Evolutionary conservation across 2,888 invertebrate species (phyloP), one percentile per base, ranked within the genome.

Genomic region (Abrostola triplasia): DNA sequence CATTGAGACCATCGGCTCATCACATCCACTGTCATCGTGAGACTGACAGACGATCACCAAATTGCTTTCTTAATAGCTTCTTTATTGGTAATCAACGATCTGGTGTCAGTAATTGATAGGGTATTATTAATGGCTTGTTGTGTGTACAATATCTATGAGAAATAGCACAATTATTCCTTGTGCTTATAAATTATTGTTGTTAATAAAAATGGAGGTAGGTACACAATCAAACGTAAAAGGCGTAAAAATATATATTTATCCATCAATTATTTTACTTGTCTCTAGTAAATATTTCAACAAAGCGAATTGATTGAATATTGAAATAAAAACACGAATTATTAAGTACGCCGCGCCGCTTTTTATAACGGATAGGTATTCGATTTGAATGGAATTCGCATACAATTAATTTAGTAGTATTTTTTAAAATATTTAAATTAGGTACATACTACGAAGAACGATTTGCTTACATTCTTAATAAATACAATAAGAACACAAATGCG

Each of bases 1-100:
- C 90, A 88, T 87, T 85, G 88, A 90, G 88, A 87, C 87, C 85
- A 83, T 79, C 70, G 77, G 67, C 87, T 87, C 89, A 85, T 89
- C 87, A 84, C 70, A 64, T 61, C 69, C 41, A 60, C 67, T 79
- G 81, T 80, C 86, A 84, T 85, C 84, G 79, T 70, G 68, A 74
- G 76, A 78, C 79, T 83, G 86, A 85, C 83, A 72, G 78, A 81
- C 65, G 76, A 70, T 67, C 80, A 69, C 77, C 62, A 77, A 85
- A 84, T 86, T 80, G 79, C 73, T 74, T 80, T 75, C 77, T 73
- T 82, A 82, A 83, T 83, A 78, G 76, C 50, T 37, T 59, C 75
- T 64, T 77, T 81, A 83, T 81, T 79, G 79, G 75, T 79, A 74
- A 84, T 83, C 75, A 84, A 67, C 56, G 47, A 53, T 62, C 64